Base-by-base conservation (phyloP, 1,140 invertebrate genomes). In the Drosophila aff. region DNA sequence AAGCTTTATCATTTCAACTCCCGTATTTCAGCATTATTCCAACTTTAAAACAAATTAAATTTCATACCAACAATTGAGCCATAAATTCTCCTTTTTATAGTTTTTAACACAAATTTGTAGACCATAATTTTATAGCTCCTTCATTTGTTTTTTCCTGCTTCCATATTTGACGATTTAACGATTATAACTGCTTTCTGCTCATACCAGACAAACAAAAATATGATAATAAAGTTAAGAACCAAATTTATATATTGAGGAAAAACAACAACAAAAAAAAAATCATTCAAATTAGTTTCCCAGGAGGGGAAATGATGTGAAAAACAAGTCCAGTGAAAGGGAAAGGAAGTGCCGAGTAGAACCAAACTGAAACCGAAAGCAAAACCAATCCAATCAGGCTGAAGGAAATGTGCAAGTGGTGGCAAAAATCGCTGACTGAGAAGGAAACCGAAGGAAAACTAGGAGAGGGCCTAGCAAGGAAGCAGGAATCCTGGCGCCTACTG, bases 371-470 rank as follows among this genome's bases (percentile, higher is more conserved):
- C 10, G n/a, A 43, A 76, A 61, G 46, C 50, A 41, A 60, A 81
- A 61, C 61, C 80, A 87, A 87, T 87, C 81, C 85, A 90, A 89
- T 87, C 78, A 82, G 68, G 53, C 60, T 31, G 40, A 61, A 73
- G 68, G 77, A 81, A 90, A 90, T 89, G 85, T 89, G 84, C 84
- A 89, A 81, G 84, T 84, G 81, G 75, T 76, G 82, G 83, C 47
- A 66, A 90, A 89, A 90, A 84, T 47, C 82, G 77, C 81, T 90
- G 81, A 86, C 80, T 49, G 43, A 57, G 43, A 61, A 36, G 36
- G 36, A 75, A 75, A 46, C 18, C 59, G 8, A 49, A 9, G 9
- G 11, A 21, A 21, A 15, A 60, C 43, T 61, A 49, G 33, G 33
- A 4, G 61, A 76, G 67, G 40, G 81, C 82, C 79, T 73, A 80